These are phyloP conservation scores for Pachycephus smyrnensis DNA, from an alignment of 2,888 invertebrate species.

Conservation along the genomic window DNA sequence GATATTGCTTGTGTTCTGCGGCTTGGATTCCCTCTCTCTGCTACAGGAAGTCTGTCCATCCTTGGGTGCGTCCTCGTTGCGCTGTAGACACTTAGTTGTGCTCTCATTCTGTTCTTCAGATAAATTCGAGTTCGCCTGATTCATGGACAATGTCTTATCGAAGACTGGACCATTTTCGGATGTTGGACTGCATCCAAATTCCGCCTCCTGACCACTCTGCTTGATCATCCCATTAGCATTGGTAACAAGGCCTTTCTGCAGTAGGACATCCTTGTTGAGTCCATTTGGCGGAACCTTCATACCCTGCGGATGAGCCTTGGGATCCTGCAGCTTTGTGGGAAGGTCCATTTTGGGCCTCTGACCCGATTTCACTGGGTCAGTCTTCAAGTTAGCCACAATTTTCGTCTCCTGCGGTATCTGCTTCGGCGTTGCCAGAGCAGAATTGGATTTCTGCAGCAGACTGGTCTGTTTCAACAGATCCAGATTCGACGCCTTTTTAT, in stretches of 20 bases:
- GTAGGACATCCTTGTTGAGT: constrained; percentile 51
- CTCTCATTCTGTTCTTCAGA: constrained; percentile 38
- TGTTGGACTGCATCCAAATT: constrained; percentile 17
- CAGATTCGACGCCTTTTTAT: constrained; percentile 49
- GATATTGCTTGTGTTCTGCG: neutral
- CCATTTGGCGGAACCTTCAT: constrained; percentile 51
- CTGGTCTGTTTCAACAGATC: constrained; percentile 49
- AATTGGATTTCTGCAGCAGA: constrained; percentile 47
- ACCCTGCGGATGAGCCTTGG: constrained; percentile 47
- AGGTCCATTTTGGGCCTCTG: constrained; percentile 56
- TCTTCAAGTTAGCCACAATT: constrained; percentile 30
- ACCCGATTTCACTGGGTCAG: constrained; percentile 43
- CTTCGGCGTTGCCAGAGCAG: constrained; percentile 36
- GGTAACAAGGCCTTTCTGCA: constrained; percentile 43
- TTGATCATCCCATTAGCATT: constrained; percentile 51
- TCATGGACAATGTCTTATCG: constrained; percentile 51
- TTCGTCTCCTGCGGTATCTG: constrained; percentile 45
- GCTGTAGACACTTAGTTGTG: constrained; percentile 12
- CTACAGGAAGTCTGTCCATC: neutral
- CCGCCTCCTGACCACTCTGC: constrained; percentile 32
- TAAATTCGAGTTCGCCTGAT: constrained; percentile 53
- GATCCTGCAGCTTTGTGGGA: constrained; percentile 51
- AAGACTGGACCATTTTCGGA: constrained; percentile 35
- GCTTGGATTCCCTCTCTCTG: neutral
- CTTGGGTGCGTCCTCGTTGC: neutral